phyloP scores from a whole-genome alignment of 2,113 vertebrate genomes.

The Spheniscus mendiculus region DNA sequence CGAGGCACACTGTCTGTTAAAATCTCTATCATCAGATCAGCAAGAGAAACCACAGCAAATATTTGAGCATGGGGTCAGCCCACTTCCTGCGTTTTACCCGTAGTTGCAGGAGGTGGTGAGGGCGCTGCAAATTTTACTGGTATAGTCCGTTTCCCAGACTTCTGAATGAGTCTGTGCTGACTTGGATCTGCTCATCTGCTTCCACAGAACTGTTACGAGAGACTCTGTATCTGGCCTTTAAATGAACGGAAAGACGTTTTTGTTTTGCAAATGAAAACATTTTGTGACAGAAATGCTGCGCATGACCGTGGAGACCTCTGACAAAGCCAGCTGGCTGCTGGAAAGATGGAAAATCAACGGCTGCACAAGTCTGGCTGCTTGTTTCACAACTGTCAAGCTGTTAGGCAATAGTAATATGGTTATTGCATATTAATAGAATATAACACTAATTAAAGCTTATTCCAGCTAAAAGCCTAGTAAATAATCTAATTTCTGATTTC shows the following conservation, averaged over 20 bases:
- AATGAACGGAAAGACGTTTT: neutral
- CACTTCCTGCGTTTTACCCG: neutral
- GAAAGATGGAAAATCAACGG: neutral
- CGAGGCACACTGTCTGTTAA: neutral
- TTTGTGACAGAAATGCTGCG: neutral
- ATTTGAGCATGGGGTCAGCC: neutral
- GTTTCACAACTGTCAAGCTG: neutral
- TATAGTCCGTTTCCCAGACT: neutral
- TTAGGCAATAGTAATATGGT: neutral
- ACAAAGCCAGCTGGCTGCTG: slow-evolving; percentile 15
- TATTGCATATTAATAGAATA: slow-evolving; percentile 3
- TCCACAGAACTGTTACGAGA: neutral
- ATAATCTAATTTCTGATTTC: neutral
- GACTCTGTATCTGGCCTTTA: neutral
- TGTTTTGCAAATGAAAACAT: neutral
- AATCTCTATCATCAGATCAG: neutral
- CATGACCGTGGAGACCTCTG: neutral
- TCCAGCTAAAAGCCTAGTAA: neutral
- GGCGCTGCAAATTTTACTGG: neutral
- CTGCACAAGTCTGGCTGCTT: neutral
- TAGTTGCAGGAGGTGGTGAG: neutral
- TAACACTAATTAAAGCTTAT: slow-evolving; percentile 8
- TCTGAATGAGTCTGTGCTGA: neutral
- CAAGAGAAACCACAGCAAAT: slow-evolving; percentile 46
- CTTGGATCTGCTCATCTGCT: neutral